Evolutionary conservation across 2,113 vertebrate genomes (phyloP), one percentile per base, ranked within the genome.

Genomic region (Gnathonemus longibarbis): DNA sequence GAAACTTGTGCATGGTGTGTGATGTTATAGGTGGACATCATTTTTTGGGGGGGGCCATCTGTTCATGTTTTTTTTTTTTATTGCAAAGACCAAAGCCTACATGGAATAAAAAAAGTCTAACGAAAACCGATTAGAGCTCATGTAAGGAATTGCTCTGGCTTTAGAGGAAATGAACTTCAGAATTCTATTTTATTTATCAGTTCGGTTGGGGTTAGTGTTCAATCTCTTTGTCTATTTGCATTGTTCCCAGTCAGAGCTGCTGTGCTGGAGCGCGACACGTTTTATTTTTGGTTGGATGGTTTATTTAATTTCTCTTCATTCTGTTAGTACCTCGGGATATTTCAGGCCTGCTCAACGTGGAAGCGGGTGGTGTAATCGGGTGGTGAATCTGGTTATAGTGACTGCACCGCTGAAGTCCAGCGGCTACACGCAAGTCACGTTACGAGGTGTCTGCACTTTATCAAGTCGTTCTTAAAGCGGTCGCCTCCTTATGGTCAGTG

Each of bases 151-250:
- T 77, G 35, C 70, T 39, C 15, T 35, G 70, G 70, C 70, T 77
- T 77, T 77, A 80, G 74, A 80, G 74, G 74, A 80, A 80, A 80
- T 80, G 74, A 80, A 42, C 35, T 80, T 80, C 19, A 39, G 49
- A 35, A 52, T 27, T 39, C 15, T 39, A 39, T 87, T 87, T 87
- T 87, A 58, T 87, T 39, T 39, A 39, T 52, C 86, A 35, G 27
- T 31, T 53, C 15, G 15, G 74, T 17, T 42, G 74, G 74, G 74
- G 74, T 5, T 35, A 7, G 13, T 80, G 15, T 80, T 53, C 49
- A 53, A 31, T 87, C n/a, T 87, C 86, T 27, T 87, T 87, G 49
- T 87, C 50, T 58, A 56, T 87, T 58, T 87, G 17, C 49, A 53
- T 53, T 56, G 49, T 50, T 87, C 49, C 86, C 52, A 24, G 31